A percentile compares a stretch with the other conserved stretches of the same genome.
Conservation (phyloP, 2,113 vertebrate genomes). For the Agapornis roseicollis region DNA sequence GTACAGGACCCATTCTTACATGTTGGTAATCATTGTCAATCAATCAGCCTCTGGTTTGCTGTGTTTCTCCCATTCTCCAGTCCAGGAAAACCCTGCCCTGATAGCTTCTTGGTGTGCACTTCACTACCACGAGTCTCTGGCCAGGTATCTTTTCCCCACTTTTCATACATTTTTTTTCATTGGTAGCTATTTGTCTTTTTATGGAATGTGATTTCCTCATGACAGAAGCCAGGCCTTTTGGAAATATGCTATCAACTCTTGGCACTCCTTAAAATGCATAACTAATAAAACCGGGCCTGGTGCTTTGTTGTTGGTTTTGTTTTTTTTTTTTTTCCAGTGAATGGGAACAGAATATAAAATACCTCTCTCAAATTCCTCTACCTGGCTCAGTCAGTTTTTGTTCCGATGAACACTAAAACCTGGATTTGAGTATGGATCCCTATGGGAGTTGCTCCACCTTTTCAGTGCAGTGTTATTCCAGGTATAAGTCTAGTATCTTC, state of each 20-base stretch:
- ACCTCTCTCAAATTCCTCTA: not conserved
- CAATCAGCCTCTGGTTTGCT: not conserved
- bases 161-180: not conserved
- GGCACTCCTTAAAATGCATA: not conserved
- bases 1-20: not conserved
- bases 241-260: constrained; percentile 30
- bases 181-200: not conserved
- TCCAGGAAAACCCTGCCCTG: not conserved
- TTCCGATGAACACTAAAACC: not conserved
- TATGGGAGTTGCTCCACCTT: not conserved
- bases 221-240: not conserved
- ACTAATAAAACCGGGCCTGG: not conserved
- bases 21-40: not conserved
- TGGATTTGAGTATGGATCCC: not conserved
- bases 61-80: not conserved
- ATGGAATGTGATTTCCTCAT: not conserved
- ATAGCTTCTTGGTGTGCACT: not conserved
- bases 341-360: not conserved
- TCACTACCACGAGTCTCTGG: not conserved
- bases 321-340: not conserved
- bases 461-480: not conserved
- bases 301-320: not conserved
- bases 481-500: not conserved
- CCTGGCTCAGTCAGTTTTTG: not conserved
- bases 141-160: not conserved